Base-by-base conservation (phyloP, 2,797 vertebrate species). In the Gobio occitaniae region DNA sequence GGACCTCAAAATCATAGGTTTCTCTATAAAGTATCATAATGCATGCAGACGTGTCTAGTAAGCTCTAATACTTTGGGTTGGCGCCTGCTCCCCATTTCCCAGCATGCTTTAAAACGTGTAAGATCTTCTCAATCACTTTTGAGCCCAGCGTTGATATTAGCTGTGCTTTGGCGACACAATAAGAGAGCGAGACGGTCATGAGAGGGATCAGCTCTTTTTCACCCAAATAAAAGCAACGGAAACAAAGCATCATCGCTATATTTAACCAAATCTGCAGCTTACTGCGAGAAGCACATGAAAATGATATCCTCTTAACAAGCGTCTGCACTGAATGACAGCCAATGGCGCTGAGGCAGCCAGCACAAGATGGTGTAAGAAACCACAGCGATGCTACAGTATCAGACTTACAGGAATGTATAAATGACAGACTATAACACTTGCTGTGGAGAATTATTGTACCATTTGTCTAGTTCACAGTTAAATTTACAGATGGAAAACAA, bases 261-360 rank as follows among this genome's bases (percentile, higher is more conserved):
- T 95, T 95, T 96, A 95, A 94, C 94, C 92, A 95, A 94, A 95
- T 95, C 95, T 95, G 92, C 92, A 90, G 95, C 95, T 96, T 95
- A 96, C 93, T 92, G 85, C 69, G 88, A 92, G 92, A 93, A 95
- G 69, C 94, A 95, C 92, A 91, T 88, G 94, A 94, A 95, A 95
- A 95, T 96, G 94, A 95, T 94, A 94, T 95, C 94, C 94, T 95
- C 93, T 95, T 95, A 93, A 94, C 94, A 91, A 91, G 94, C 91
- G 89, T 92, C 91, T 90, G 91, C 92, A 89, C 88, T 87, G 94
- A 93, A 94, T 94, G 95, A 94, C 94, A 94, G 94, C 91, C 91
- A 90, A 92, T 89, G 87, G 80, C 71, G 88, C 92, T 84, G 90
- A 88, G 77, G 89, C 91, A 92, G 92, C 93, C 93, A 93, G 90